Conservation (phyloP, 2,888 invertebrate species). For the Sipha maydis region DNA sequence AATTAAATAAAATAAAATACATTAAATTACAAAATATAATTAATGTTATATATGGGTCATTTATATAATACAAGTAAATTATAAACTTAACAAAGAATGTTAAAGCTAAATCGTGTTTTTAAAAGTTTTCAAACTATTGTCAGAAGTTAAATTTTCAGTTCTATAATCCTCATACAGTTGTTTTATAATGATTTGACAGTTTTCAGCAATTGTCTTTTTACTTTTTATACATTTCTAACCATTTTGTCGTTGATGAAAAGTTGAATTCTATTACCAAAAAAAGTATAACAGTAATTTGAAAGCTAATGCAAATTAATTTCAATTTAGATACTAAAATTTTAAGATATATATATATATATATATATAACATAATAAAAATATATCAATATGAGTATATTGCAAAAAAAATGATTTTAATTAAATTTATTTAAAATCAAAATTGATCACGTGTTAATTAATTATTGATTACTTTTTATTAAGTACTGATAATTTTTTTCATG, state of each 20-base stretch:
- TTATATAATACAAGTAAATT: background rate
- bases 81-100: too few relatives aligned
- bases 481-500: background rate
- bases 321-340: too few relatives aligned
- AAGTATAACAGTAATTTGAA: constrained; percentile 1
- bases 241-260: background rate
- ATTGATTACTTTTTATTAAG: too few relatives aligned
- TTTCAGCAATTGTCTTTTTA: constrained; percentile 2
- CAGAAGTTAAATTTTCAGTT: background rate
- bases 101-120: background rate
- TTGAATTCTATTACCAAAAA: background rate
- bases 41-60: too few relatives aligned
- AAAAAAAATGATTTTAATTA: too few relatives aligned
- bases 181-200: background rate
- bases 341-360: background rate
- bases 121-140: background rate
- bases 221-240: background rate
- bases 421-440: background rate
- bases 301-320: background rate
- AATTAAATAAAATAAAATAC: too few relatives aligned
- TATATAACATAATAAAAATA: too few relatives aligned
- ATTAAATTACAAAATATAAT: too few relatives aligned
- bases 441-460: background rate
- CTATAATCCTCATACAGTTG: background rate
- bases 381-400: too few relatives aligned